phyloP scores from a whole-genome alignment of 2,113 vertebrate genomes.

The Calypte anna region DNA sequence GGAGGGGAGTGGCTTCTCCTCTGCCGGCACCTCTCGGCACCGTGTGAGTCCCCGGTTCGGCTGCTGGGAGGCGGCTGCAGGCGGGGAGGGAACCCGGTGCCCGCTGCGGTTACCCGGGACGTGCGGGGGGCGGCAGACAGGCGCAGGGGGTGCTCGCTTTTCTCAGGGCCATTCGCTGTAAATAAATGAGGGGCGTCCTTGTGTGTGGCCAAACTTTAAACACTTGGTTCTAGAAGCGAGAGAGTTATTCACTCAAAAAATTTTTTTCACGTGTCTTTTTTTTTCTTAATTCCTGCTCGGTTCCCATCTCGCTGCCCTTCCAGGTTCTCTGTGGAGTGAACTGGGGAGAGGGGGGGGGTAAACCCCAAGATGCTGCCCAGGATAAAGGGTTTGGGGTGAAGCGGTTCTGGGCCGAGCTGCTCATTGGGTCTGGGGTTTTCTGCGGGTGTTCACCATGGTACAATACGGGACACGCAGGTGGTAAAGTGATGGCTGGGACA shows the following conservation, averaged over 20 bases:
- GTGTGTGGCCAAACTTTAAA: background rate
- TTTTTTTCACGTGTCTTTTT: fast-evolving
- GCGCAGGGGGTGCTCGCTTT: too few relatives aligned
- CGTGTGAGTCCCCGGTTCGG: too few relatives aligned
- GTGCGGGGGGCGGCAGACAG: too few relatives aligned
- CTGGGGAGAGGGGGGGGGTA: background rate
- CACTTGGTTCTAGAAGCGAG: background rate
- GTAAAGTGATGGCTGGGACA: fast-evolving
- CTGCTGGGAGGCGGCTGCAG: too few relatives aligned
- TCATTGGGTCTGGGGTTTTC: fast-evolving
- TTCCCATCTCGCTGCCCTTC: fast-evolving
- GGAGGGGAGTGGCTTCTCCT: too few relatives aligned
- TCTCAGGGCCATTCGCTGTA: too few relatives aligned
- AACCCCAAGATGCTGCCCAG: background rate
- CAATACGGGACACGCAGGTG: fast-evolving
- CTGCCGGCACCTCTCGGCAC: too few relatives aligned
- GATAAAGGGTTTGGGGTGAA: too few relatives aligned
- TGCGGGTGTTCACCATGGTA: fast-evolving
- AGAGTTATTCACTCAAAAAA: fast-evolving
- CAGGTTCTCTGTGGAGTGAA: too few relatives aligned
- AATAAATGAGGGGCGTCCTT: too few relatives aligned
- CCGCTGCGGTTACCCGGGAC: too few relatives aligned
- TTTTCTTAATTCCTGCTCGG: background rate
- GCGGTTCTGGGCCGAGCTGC: fast-evolving
- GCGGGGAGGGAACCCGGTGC: too few relatives aligned